Base-by-base conservation (phyloP, 2,888 invertebrate genomes). In the Pammene aurita region DNA sequence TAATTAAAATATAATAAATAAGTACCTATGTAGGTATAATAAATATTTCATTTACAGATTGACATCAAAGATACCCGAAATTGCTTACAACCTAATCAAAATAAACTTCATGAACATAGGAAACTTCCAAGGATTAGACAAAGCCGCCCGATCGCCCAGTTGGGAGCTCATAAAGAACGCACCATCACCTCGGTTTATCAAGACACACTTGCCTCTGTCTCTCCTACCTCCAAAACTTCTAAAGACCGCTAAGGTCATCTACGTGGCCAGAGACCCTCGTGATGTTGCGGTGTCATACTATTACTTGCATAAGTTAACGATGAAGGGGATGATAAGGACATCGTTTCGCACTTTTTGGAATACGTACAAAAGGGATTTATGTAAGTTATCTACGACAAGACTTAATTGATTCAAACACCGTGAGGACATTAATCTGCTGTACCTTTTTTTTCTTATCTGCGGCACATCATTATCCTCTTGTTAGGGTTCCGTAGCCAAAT, bases 251-350 rank as follows among this genome's bases (percentile, higher is more conserved):
- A 90, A 88, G 75, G 91, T 96, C 5, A 91, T 96, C 16, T 96
- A 96, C 78, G 94, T 96, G 0, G 93, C 94, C 0, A 93, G 96
- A 75, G 95, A 96, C 79, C 95, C 96, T 0, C 94, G 96, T 75
- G 96, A 96, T 78, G 94, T 95, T 0, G 93, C 94, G 2, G 94
- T 96, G 0, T 96, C 96, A 0, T 95, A 94, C 76, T 96, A 93
- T 79, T 95, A 95, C 78, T 93, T 96, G 67, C 94, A 94, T 76
- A 94, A 93, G 72, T 89, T 95, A 77, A 84, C 95, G 41, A 88
- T 64, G 0, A 89, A 86, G 66, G 76, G 93, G 58, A 87, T 94
- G 0, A 92, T 93, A 76, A 87, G 84, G 16, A 93, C 94, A 0
- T 88, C 85, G 7, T 93, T 95, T 70, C 84, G 89, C 0, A 86